These are phyloP conservation scores for Acanthiza pusilla DNA, from an alignment of 2,797 vertebrate species.

Conservation along the genomic window DNA sequence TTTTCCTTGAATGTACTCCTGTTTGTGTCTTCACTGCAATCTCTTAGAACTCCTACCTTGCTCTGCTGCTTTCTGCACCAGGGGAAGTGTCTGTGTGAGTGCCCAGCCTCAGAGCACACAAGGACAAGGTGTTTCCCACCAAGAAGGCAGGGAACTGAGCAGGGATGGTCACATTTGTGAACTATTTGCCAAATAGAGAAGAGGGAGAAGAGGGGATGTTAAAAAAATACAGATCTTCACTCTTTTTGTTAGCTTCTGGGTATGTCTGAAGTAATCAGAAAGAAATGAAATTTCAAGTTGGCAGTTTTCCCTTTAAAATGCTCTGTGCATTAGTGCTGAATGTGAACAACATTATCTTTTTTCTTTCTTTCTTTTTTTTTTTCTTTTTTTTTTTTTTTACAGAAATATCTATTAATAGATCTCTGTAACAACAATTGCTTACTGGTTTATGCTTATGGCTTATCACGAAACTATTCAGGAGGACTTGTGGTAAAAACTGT, in stretches of 20 bases:
- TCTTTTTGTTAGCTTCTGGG: background rate
- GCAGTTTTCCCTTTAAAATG: background rate
- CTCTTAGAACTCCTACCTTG: background rate
- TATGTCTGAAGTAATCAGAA: background rate
- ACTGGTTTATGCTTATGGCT: background rate
- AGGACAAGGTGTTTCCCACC: background rate
- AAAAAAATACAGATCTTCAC: background rate
- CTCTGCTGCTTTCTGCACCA: background rate
- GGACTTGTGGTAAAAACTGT: conserved; percentile 3
- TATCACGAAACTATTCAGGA: conserved; percentile 17
- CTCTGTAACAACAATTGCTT: conserved; percentile 5
- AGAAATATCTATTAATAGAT: conserved; percentile 39
- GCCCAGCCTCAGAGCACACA: background rate
- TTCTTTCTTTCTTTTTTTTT: fast-evolving
- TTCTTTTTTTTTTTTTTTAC: background rate
- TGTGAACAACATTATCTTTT: background rate
- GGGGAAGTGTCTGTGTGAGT: background rate
- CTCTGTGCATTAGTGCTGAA: background rate
- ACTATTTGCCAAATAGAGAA: background rate
- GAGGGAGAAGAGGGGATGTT: background rate
- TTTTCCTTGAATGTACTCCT: background rate
- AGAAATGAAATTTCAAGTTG: background rate
- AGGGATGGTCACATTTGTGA: background rate
- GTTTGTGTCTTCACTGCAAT: background rate
- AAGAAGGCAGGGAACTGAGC: background rate